Conservation (phyloP, 2,113 vertebrate species). For the Polypterus senegalus region DNA sequence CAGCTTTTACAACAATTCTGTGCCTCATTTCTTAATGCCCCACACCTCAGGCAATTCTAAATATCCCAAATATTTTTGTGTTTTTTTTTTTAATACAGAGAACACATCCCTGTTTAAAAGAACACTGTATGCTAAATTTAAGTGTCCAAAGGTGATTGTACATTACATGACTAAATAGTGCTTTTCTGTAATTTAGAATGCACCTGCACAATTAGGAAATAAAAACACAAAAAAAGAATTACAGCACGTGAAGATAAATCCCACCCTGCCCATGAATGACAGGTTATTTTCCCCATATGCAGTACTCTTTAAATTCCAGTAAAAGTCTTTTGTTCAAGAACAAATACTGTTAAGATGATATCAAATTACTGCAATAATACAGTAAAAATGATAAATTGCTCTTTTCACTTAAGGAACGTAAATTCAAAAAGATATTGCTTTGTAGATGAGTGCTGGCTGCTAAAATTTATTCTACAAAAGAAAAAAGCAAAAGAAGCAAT, state of each 20-base stretch:
- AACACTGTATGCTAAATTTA: conserved; percentile 11
- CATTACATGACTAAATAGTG: conserved; percentile 34
- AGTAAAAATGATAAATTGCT: too few relatives aligned
- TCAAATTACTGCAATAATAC: too few relatives aligned
- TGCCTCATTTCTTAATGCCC: conserved; percentile 10
- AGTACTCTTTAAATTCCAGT: too few relatives aligned
- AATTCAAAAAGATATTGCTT: background rate
- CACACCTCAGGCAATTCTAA: conserved; percentile 26
- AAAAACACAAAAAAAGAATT: too few relatives aligned
- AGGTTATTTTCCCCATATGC: too few relatives aligned
- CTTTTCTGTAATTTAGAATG: conserved; percentile 28
- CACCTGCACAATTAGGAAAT: conserved; percentile 28
- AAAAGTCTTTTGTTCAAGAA: too few relatives aligned
- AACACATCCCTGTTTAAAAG: conserved; percentile 35
- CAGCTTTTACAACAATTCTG: conserved; percentile 38
- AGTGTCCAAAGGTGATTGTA: conserved; percentile 30
- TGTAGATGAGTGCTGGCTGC: conserved; percentile 2
- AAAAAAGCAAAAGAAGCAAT: conserved; percentile 40
- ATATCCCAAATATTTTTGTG: conserved; percentile 20
- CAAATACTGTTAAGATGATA: too few relatives aligned
- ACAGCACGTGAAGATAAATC: too few relatives aligned
- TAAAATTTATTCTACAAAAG: conserved; percentile 25
- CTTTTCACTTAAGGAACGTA: too few relatives aligned
- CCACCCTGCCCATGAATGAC: too few relatives aligned
- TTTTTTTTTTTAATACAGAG: conserved; percentile 38